These are phyloP conservation scores for Lasioglossum zephyrum DNA, from an alignment of 2,888 invertebrate species.

Conservation along the genomic window DNA sequence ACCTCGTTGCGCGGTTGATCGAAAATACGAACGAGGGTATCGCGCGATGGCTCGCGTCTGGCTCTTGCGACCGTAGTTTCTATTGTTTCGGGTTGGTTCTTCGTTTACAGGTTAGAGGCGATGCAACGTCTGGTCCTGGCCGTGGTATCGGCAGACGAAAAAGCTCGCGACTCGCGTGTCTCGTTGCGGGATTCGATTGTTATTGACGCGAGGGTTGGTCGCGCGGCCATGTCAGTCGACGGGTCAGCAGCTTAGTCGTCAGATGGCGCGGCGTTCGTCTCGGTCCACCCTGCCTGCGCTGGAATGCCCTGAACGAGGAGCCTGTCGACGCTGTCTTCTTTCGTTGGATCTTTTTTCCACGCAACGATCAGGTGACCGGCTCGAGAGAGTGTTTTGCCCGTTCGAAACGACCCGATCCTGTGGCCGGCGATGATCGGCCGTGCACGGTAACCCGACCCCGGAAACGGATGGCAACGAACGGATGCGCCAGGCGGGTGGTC, in stretches of 20 bases:
- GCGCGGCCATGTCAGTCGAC: slow-evolving; percentile 74
- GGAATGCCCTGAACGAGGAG: slow-evolving; percentile 71
- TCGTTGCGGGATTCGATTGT: slow-evolving; percentile 54
- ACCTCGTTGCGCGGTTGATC: slow-evolving; percentile 54
- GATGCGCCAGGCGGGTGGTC: slow-evolving; percentile 52
- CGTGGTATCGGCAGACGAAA: not conserved
- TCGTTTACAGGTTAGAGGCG: not conserved
- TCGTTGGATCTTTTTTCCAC: slow-evolving; percentile 61
- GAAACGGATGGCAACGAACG: slow-evolving; percentile 24
- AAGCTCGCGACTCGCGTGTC: not conserved
- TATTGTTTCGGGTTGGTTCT: not conserved
- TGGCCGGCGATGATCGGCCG: slow-evolving; percentile 23
- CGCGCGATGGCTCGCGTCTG: slow-evolving; percentile 4
- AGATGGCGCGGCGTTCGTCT: slow-evolving; percentile 77
- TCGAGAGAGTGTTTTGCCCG: slow-evolving; percentile 23
- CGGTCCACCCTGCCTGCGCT: slow-evolving; percentile 78
- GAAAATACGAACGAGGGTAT: slow-evolving; percentile 29
- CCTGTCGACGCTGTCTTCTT: slow-evolving; percentile 64
- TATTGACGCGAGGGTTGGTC: slow-evolving; percentile 73
- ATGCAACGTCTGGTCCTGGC: not conserved
- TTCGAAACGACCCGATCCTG: not conserved
- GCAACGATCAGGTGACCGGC: slow-evolving; percentile 56
- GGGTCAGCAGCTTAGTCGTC: slow-evolving; percentile 65
- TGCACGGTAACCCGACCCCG: slow-evolving; percentile 14
- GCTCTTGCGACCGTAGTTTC: not conserved